phyloP scores from a whole-genome alignment of 2,113 vertebrate genomes.

The Hiodon tergisus region DNA sequence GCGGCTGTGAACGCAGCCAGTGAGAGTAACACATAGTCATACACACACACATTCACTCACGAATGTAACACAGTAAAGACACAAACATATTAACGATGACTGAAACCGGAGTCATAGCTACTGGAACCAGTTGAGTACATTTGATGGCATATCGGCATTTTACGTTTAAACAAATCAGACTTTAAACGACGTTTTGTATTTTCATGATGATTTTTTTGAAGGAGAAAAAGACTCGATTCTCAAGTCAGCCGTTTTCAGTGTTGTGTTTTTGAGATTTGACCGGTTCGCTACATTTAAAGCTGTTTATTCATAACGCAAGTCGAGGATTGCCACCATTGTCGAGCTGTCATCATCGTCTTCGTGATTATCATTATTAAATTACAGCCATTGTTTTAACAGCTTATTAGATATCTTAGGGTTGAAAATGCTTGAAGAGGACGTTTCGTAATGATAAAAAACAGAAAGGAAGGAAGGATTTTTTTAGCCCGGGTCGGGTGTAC shows the following conservation, averaged over 20 bases:
- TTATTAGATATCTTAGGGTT: constrained; percentile 23
- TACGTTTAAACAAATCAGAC: constrained; percentile 19
- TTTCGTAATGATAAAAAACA: constrained; percentile 65
- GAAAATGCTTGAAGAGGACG: constrained; percentile 43
- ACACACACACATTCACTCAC: constrained; percentile 44
- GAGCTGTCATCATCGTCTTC: constrained; percentile 23
- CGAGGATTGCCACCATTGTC: constrained; percentile 43
- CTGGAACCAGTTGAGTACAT: constrained; percentile 24
- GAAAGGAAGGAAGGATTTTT: constrained; percentile 61
- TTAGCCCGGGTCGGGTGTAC: constrained; percentile 43
- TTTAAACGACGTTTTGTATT: constrained; percentile 27
- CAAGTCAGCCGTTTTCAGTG: constrained; percentile 19
- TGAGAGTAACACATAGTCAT: constrained; percentile 42
- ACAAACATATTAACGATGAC: constrained; percentile 43
- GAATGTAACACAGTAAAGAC: constrained; percentile 38
- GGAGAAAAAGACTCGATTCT: constrained; percentile 25
- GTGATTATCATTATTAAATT: constrained; percentile 18
- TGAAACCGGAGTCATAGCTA: constrained; percentile 29
- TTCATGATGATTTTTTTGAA: constrained; percentile 23
- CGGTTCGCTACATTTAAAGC: constrained; percentile 34
- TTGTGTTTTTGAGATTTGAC: constrained; percentile 12
- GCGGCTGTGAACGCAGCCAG: constrained; percentile 34
- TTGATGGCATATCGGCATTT: constrained; percentile 25
- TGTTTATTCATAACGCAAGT: constrained; percentile 40
- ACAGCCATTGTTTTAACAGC: constrained; percentile 30